Conservation (phyloP, 2,888 invertebrate genomes). For the Rhynchonema sp. region DNA sequence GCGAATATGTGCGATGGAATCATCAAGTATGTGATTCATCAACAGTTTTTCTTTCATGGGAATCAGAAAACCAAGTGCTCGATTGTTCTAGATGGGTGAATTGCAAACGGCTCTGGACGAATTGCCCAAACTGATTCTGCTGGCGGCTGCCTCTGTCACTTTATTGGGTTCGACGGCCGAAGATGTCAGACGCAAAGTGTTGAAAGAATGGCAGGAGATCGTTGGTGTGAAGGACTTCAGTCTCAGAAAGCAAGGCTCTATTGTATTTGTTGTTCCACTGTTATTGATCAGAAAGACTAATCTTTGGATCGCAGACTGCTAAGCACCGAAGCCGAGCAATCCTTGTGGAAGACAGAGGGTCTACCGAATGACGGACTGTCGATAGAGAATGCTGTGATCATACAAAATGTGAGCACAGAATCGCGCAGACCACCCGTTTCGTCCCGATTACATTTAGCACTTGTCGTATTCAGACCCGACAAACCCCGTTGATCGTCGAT, state of each 20-base stretch:
- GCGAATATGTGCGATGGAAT: conserved; percentile 74
- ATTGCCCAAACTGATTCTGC: conserved; percentile 42
- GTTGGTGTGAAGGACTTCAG: conserved; percentile 34
- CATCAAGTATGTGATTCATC: conserved; percentile 39
- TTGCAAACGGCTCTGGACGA: conserved; percentile 11
- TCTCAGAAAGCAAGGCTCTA: conserved; percentile 36
- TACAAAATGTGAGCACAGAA: conserved; percentile 43
- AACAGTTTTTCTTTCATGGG: not conserved
- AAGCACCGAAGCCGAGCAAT: conserved; percentile 50
- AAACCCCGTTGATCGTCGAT: conserved; percentile 63
- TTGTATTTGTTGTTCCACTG: no score
- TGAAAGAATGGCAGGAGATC: conserved; percentile 32
- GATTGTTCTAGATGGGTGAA: conserved; percentile 10
- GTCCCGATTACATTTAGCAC: no score
- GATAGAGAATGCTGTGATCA: conserved; percentile 57
- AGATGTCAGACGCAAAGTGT: conserved; percentile 41
- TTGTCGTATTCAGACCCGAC: conserved; percentile 36
- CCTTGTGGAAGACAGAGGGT: conserved; percentile 68
- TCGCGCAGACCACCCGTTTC: not conserved
- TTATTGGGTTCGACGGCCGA: conserved; percentile 53
- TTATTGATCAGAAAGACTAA: not conserved
- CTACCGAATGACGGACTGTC: conserved; percentile 56
- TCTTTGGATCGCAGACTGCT: conserved; percentile 33
- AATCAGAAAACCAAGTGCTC: not conserved
- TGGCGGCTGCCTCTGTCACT: conserved; percentile 57